A percentile compares a stretch with the other conserved stretches of the same genome.
Conservation (phyloP, 2,113 vertebrate genomes). For the Tetrax tetrax region DNA sequence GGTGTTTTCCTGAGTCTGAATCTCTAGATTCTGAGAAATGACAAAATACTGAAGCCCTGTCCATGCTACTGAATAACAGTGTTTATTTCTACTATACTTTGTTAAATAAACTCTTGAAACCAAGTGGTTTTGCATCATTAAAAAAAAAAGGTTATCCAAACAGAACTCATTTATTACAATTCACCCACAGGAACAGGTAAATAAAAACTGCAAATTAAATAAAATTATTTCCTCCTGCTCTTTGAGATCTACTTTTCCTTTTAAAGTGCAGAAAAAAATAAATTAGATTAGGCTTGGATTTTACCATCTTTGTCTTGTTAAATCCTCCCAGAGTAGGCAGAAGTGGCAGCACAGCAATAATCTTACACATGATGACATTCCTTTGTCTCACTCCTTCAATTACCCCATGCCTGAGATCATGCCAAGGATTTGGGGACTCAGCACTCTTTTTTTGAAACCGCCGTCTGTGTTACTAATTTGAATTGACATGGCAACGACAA, state of each 20-base stretch:
- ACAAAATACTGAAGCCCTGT: not conserved
- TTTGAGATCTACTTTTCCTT: not conserved
- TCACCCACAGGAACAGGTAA: not conserved
- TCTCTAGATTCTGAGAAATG: not conserved
- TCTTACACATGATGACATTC: fast-evolving
- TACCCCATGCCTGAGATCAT: not conserved
- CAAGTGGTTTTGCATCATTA: not conserved
- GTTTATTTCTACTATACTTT: not conserved
- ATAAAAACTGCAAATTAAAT: not conserved
- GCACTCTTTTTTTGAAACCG: not conserved
- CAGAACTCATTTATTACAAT: not conserved
- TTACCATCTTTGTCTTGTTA: not conserved
- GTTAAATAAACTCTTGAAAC: not conserved
- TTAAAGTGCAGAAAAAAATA: not conserved
- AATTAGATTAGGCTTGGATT: not conserved
- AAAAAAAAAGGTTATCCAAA: not conserved
- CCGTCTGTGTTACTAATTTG: not conserved
- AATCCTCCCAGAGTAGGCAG: not conserved
- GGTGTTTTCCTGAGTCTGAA: not conserved
- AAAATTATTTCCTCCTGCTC: not conserved
- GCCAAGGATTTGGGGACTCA: not conserved
- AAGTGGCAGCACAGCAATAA: not conserved
- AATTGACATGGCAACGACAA: not conserved
- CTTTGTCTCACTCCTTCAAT: not conserved
- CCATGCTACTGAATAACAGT: not conserved